These are phyloP conservation scores for Lissocephala sabroskyi DNA, from an alignment of 2,888 invertebrate genomes.

Conservation along the genomic window DNA sequence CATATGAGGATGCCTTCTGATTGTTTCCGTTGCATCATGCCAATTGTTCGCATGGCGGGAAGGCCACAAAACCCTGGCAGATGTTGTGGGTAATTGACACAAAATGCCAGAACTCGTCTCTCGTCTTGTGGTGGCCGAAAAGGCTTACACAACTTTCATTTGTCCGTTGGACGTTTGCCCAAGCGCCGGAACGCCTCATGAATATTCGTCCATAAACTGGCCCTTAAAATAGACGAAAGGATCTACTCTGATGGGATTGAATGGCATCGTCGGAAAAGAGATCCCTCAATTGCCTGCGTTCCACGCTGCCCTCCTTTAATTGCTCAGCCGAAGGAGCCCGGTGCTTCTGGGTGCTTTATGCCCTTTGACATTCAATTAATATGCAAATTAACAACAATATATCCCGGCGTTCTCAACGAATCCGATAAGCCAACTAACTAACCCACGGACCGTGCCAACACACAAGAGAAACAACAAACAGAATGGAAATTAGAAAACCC, in stretches of 20 bases:
- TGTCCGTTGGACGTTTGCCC: too few species aligned
- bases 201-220: too few species aligned
- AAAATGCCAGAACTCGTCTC: constrained; percentile 23
- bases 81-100: constrained; percentile 33
- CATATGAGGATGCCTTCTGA: constrained; percentile 29
- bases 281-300: too few species aligned
- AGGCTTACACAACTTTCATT: too few species aligned
- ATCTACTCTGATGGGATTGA: too few species aligned
- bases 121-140: constrained; percentile 25
- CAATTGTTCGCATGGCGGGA: too few species aligned
- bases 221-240: too few species aligned
- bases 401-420: constrained; percentile 2
- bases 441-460: constrained; percentile 4
- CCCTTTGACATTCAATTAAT: constrained; percentile 62
- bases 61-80: too few species aligned
- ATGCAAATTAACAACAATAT: constrained; percentile 46
- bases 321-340: too few species aligned
- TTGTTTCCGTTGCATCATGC: constrained; percentile 9
- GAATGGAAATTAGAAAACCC: constrained; percentile 50
- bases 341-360: constrained; percentile 26
- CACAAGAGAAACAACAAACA: constrained; percentile 13
- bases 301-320: too few species aligned
- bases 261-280: too few species aligned
- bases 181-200: too few species aligned
- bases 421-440: constrained; percentile 36